A percentile compares a stretch with the other conserved stretches of the same genome.
These are phyloP conservation scores for Cheilosia scutellata DNA, from an alignment of 2,888 invertebrate species.

Conservation along the genomic window DNA sequence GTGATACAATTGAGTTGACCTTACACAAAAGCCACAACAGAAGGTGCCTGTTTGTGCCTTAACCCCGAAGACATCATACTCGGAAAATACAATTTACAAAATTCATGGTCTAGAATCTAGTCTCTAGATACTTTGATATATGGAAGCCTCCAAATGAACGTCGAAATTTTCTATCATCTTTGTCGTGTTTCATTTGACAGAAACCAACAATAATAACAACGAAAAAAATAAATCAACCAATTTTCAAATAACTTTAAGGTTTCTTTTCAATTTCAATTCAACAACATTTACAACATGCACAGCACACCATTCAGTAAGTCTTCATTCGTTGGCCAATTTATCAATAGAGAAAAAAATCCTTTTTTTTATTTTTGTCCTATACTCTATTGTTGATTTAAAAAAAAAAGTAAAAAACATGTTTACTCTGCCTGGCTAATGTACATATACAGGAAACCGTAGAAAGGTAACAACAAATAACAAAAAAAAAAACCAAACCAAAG, in stretches of 20 bases:
- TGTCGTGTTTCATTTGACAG: too few species aligned
- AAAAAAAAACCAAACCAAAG: slow-evolving; percentile 10
- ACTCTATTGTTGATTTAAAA: slow-evolving; percentile 20
- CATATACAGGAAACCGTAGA: slow-evolving; percentile 6
- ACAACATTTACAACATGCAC: neutral
- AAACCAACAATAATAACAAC: too few species aligned
- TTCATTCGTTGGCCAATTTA: slow-evolving; percentile 19
- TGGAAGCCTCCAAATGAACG: too few species aligned
- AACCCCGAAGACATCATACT: too few species aligned
- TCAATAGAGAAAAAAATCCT: slow-evolving; percentile 7
- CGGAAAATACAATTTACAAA: too few species aligned
- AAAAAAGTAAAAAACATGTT: slow-evolving; percentile 18
- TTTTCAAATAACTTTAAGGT: slow-evolving; percentile 16
- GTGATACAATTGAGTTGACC: too few species aligned
- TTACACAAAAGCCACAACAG: too few species aligned
- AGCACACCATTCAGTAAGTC: neutral
- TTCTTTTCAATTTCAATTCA: slow-evolving; percentile 34
- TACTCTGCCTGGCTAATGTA: neutral
- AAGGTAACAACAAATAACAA: slow-evolving; percentile 1
- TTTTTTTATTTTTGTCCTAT: slow-evolving; percentile 6
- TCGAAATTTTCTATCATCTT: too few species aligned
- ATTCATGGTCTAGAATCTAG: too few species aligned
- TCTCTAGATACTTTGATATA: too few species aligned
- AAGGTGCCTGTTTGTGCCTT: too few species aligned
- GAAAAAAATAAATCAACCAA: neutral